Conservation (phyloP, 2,797 vertebrate genomes). For the Myotis findleyi region DNA sequence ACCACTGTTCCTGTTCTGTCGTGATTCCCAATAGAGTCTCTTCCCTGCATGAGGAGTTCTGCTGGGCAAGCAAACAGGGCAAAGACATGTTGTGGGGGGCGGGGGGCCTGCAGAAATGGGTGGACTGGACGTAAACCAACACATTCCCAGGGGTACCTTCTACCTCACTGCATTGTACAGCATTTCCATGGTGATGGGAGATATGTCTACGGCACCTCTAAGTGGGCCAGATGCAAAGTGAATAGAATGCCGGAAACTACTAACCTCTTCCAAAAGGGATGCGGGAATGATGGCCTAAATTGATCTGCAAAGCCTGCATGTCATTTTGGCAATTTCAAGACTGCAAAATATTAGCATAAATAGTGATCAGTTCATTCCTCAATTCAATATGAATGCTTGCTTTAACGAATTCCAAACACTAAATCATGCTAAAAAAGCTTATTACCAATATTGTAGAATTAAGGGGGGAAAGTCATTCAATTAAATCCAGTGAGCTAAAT, state of each 20-base stretch:
- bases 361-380: background rate
- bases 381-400: background rate
- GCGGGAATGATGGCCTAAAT: background rate
- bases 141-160: background rate
- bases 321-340: background rate
- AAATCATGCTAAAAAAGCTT: background rate
- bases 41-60: background rate
- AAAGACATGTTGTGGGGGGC: background rate
- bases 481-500: constrained; percentile 23
- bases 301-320: background rate
- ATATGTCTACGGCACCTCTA: background rate
- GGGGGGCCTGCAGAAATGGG: background rate
- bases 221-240: background rate
- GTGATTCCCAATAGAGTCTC: background rate
- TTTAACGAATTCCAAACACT: constrained; percentile 35
- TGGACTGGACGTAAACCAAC: background rate
- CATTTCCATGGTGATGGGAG: background rate
- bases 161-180: background rate
- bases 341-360: background rate
- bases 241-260: background rate
- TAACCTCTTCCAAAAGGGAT: background rate
- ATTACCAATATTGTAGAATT: background rate
- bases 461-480: background rate
- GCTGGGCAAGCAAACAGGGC: background rate
- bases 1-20: background rate